Conservation (phyloP, 92 coral and sea anemone genomes). For the Porites evermanni region DNA sequence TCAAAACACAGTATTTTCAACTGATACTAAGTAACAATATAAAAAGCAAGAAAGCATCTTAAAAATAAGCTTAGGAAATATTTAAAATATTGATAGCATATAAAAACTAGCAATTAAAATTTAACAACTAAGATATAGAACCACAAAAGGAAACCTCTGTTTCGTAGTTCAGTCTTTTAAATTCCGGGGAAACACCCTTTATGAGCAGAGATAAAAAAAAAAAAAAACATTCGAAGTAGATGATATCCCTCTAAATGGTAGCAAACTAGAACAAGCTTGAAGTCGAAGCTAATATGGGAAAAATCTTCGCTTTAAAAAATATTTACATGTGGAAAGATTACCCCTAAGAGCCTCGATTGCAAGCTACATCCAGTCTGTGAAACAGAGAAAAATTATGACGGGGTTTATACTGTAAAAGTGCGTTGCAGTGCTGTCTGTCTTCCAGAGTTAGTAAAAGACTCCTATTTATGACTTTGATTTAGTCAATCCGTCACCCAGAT, state of each 20-base stretch:
- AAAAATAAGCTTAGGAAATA: background rate
- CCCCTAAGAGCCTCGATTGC: no score
- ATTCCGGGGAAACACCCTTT: background rate
- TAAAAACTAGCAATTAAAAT: constrained; percentile 15
- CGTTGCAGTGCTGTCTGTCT: background rate
- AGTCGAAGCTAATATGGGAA: no score
- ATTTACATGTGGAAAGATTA: no score
- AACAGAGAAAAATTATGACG: background rate
- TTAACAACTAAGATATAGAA: constrained; percentile 2
- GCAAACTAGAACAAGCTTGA: no score
- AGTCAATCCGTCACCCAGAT: no score
- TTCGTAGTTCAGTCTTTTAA: background rate
- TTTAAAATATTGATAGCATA: constrained; percentile 3
- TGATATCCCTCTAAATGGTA: no score
- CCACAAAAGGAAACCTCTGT: background rate
- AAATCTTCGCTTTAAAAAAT: no score
- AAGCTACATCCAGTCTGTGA: no score
- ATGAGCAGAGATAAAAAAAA: background rate
- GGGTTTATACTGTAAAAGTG: background rate
- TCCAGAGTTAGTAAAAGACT: background rate
- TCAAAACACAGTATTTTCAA: background rate
- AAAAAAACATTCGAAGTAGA: no score
- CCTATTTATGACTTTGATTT: no score
- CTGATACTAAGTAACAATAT: background rate
- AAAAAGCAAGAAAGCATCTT: background rate